Evolutionary conservation across 1,140 invertebrate species (phyloP), one percentile per base, ranked within the genome.

Genomic region (Aphidius ervi): DNA sequence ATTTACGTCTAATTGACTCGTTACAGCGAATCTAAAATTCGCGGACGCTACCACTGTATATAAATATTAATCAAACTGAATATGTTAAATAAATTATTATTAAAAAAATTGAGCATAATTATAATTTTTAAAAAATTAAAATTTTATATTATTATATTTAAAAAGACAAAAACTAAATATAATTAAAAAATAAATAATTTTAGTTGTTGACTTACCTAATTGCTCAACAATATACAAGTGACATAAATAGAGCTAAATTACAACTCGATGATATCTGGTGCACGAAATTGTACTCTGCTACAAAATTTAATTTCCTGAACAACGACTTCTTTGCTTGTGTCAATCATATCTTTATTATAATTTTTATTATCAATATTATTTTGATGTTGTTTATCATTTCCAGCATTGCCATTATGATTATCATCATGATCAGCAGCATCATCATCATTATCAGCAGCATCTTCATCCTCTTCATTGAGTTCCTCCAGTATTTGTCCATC

Each of bases 261-360:
- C 64, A 77, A 71, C 65, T 78, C 71, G 63, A 77, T 77, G 65
- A 78, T 75, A 68, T 74, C 71, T n/a, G 74, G 71, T 57, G 69
- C 68, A 9, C 72, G 70, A 65, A 74, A 78, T 66, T 73, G 71
- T 63, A 77, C 71, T 65, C 71, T 71, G 46, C 69, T 71, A 55
- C 58, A 70, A 56, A 72, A 75, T 59, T 75, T 76, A 54, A 67
- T 59, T 63, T 72, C 68, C 50, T 68, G 68, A 56, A 69, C 66
- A 10, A 71, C 62, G 55, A 73, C 70, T 52, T 69, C 64, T 48
- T 4, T 20, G 49, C 4, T 58, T 61, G 9, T 16, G 42, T 20
- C n/a, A 49, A 10, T 60, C 37, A 4, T 47, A 9, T 46, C 39
- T 2, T 39, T 16, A 9, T 43, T 60, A 53, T 23, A 43, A 43